phyloP scores from a whole-genome alignment of 2,113 vertebrate genomes.

The Trochalopteron elliotii region DNA sequence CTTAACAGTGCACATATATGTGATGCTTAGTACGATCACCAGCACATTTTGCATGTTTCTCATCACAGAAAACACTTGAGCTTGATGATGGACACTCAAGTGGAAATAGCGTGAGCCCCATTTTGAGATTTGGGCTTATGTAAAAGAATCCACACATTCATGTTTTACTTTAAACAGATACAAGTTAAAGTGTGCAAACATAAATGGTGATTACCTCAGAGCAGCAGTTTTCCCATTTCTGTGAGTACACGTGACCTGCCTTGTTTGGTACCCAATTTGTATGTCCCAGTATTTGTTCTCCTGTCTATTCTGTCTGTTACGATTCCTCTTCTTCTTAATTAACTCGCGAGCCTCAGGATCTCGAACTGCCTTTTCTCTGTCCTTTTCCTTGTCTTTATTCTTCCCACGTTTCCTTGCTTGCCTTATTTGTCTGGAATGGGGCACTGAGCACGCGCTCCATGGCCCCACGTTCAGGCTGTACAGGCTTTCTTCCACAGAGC shows the following conservation, averaged over 20 bases:
- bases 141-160: neutral
- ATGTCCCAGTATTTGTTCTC: slow-evolving; percentile 94
- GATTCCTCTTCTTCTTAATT: slow-evolving; percentile 92
- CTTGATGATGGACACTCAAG: neutral
- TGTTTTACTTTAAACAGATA: neutral
- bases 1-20: neutral
- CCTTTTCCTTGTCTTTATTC: slow-evolving; percentile 83
- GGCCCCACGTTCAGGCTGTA: slow-evolving; percentile 87
- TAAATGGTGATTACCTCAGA: slow-evolving; percentile 78
- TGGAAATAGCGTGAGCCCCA: accelerated
- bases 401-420: slow-evolving; percentile 85
- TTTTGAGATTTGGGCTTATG: neutral
- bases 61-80: neutral
- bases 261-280: slow-evolving; percentile 92
- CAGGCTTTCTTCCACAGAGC: slow-evolving; percentile 79
- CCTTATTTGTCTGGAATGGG: slow-evolving; percentile 73
- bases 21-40: neutral
- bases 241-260: slow-evolving; percentile 87
- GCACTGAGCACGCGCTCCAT: slow-evolving; percentile 82
- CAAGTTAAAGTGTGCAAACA: neutral
- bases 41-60: neutral
- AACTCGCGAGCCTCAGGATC: slow-evolving; percentile 92
- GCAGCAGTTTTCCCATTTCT: slow-evolving; percentile 85
- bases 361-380: slow-evolving; percentile 77
- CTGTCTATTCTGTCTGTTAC: slow-evolving; percentile 91